Percentiles rank a stretch among this genome's conserved stretches.
Evolutionary conservation across 2,113 vertebrate species (phyloP).

Genomic region (Glaucidium brasilianum): DNA sequence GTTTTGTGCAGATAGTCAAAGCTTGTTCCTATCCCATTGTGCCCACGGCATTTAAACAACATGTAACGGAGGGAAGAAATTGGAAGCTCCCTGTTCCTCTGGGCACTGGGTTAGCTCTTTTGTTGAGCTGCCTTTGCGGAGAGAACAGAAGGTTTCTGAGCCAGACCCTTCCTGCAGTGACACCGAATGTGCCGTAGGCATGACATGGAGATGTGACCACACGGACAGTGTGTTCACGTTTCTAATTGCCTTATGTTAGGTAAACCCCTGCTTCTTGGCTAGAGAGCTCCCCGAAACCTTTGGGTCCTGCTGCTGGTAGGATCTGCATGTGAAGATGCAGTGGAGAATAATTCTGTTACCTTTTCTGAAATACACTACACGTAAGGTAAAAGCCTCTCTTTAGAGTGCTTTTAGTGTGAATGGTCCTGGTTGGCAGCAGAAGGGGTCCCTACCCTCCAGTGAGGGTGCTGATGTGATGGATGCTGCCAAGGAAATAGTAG

Average conservation of each 20-base stretch:
- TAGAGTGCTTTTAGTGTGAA: too few relatives aligned
- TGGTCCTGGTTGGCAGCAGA: background rate
- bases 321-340: background rate
- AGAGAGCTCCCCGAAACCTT: background rate
- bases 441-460: background rate
- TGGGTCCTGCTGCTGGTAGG: background rate
- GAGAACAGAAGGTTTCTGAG: background rate
- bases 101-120: too few relatives aligned
- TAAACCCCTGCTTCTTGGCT: background rate
- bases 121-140: background rate
- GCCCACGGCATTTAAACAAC: background rate
- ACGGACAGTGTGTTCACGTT: accelerated
- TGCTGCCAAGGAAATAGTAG: background rate
- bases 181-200: background rate
- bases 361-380: background rate
- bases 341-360: background rate
- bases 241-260: background rate
- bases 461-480: background rate
- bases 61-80: background rate
- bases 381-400: background rate
- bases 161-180: background rate
- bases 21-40: background rate
- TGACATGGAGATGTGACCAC: background rate
- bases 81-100: background rate
- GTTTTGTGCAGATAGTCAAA: background rate